Percentiles rank a stretch among this genome's conserved stretches.
Conservation (phyloP, 2,797 vertebrate species). For the Poeciliopsis presidionis region DNA sequence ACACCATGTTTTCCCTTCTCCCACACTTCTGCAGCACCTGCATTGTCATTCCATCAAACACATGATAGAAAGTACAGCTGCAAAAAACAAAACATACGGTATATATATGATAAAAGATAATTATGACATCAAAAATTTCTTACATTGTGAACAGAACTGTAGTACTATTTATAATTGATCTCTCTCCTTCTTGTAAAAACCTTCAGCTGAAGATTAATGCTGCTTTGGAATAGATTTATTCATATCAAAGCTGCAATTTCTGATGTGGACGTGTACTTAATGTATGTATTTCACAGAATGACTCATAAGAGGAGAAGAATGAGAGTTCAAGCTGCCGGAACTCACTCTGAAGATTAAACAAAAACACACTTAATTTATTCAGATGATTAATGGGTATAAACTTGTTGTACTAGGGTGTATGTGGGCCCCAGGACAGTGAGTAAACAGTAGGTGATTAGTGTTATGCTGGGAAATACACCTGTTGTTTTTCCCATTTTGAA, state of each 20-base stretch:
- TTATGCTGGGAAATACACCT: conserved; percentile 15
- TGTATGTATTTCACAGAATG: conserved; percentile 2
- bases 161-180: neutral
- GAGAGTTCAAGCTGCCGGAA: neutral
- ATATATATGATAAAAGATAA: neutral
- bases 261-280: neutral
- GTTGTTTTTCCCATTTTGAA: conserved; percentile 8
- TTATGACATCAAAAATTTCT: neutral
- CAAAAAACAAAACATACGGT: neutral
- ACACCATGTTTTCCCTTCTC: neutral
- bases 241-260: neutral
- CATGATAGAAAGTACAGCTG: neutral
- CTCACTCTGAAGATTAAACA: neutral
- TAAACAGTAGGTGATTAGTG: conserved; percentile 7
- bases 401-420: neutral
- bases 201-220: neutral
- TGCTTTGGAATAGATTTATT: neutral
- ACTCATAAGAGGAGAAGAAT: conserved; percentile 8
- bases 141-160: no score
- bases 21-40: neutral
- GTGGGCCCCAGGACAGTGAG: conserved; percentile 3
- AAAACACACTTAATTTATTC: neutral
- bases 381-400: conserved; percentile 11
- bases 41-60: neutral
- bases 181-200: neutral